Conservation (phyloP, 2,888 invertebrate species). For the Archips xylosteana region DNA sequence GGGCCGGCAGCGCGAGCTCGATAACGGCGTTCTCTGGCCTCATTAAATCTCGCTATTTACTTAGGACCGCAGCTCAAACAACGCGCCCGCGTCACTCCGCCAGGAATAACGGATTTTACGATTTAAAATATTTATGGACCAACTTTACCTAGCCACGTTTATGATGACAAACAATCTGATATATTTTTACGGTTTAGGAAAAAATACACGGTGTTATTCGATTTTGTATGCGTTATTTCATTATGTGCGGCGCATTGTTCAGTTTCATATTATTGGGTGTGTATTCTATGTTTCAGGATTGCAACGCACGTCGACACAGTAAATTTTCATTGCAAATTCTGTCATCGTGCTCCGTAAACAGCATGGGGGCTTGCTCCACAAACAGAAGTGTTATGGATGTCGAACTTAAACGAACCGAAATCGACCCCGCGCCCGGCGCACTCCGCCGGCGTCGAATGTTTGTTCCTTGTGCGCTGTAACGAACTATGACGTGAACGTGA, state of each 20-base stretch:
- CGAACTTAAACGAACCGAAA: slow-evolving; percentile 85
- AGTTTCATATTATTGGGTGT: slow-evolving; percentile 9
- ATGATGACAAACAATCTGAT: slow-evolving; percentile 72
- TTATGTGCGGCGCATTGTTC: slow-evolving; percentile 22
- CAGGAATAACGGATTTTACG: slow-evolving; percentile 78
- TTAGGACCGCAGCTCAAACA: slow-evolving; percentile 80
- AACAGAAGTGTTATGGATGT: slow-evolving; percentile 80
- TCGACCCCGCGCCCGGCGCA: slow-evolving; percentile 61
- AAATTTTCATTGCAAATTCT: slow-evolving; percentile 84
- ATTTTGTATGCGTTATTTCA: slow-evolving; percentile 24
- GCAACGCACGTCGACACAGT: slow-evolving; percentile 75
- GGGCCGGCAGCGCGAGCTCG: slow-evolving; percentile 25
- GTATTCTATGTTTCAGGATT: slow-evolving; percentile 59
- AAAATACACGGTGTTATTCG: slow-evolving; percentile 45
- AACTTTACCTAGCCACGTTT: slow-evolving; percentile 72
- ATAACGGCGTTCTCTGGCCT: slow-evolving; percentile 62
- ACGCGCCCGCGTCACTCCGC: slow-evolving; percentile 70
- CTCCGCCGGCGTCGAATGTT: slow-evolving; percentile 51
- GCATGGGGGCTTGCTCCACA: slow-evolving; percentile 65
- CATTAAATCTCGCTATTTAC: slow-evolving; percentile 81
- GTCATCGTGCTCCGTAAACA: slow-evolving; percentile 72
- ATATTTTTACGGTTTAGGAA: slow-evolving; percentile 59
- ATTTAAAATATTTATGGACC: slow-evolving; percentile 79
- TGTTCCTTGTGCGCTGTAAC: slow-evolving; percentile 63
- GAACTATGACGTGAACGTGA: slow-evolving; percentile 60